Evolutionary conservation across 2,113 vertebrate genomes (phyloP).

Genomic region (Thalassarche chlororhynchos): DNA sequence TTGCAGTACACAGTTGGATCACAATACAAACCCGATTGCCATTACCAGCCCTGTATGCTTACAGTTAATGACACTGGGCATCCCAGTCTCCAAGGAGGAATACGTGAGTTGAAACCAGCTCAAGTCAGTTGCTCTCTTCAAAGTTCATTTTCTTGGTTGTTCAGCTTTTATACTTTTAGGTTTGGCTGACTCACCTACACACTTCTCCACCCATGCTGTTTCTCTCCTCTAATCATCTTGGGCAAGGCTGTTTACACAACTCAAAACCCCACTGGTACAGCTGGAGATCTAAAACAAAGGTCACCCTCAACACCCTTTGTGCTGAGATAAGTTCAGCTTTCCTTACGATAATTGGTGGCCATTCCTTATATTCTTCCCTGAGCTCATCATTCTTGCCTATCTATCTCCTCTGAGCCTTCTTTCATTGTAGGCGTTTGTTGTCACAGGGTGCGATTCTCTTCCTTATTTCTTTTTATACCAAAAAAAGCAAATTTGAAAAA

Average conservation of each 20-base stretch:
- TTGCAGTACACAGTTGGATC: background rate
- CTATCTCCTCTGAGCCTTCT: background rate
- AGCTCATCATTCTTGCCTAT: background rate
- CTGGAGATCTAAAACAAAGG: background rate
- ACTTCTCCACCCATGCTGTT: background rate
- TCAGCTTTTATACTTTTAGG: background rate
- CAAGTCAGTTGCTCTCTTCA: background rate
- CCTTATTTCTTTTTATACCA: background rate
- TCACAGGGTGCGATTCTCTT: background rate
- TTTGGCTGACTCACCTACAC: background rate
- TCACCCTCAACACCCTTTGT: background rate
- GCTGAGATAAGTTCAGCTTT: background rate
- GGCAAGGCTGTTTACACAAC: background rate
- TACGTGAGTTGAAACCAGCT: background rate
- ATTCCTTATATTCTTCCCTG: background rate
- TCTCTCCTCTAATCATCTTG: background rate
- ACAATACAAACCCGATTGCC: background rate
- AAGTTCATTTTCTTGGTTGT: background rate
- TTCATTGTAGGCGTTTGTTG: background rate
- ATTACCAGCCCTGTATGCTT: background rate
- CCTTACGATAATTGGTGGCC: background rate
- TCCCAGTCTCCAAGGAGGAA: background rate
- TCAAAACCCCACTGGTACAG: background rate
- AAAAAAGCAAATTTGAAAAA: background rate
- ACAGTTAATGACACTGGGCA: fast-evolving